Base-by-base conservation (phyloP, 2,888 invertebrate species). In the Anoplius nigerrimus region DNA sequence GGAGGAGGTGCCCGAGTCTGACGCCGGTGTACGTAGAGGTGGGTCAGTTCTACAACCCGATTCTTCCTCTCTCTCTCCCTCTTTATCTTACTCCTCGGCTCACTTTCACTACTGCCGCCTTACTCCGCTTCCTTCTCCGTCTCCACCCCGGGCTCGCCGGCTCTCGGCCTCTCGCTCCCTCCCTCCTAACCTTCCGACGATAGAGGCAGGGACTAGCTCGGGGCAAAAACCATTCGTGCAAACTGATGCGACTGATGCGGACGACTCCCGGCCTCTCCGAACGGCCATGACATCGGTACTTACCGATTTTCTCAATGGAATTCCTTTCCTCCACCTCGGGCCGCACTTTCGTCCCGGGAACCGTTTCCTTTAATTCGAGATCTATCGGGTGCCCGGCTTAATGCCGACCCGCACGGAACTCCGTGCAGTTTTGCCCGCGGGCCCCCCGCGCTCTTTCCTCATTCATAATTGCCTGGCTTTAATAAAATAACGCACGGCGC, bases 111-210 rank as follows among this genome's bases (percentile, higher is more conserved):
- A 63, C 24, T 21, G 11, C 24, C 55, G 21, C 27, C 42, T 55
- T 34, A n/a, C 55, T 22, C 8, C 48, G 48, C 48, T 18, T 3
- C 34, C 34, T 51, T 54, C 69, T 61, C 63, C 34, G 22, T 20
- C 18, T 22, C 24, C 34, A 22, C 15, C 51, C 16, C 15, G n/a
- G 34, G 59, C 21, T 20, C 20, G 63, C 45, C 20, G 22, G 62
- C 18, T 48, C 60, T 59, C 48, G 27, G 54, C 60, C 62, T 42
- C 69, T 51, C 66, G 58, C 66, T 62, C 61, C 66, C 57, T 53
- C 54, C 42, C 63, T 62, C 27, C 22, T 21, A 20, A 21, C 53
- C 22, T 48, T 48, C 48, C 48, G 5, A 42, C 48, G 48, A 16
- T 48, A 16, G 48, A 18, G 48, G n/a, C 48, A 16, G 16, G 1